Evolutionary conservation across 2,113 vertebrate genomes (phyloP), one percentile per base, ranked within the genome.

Genomic region (Eudyptes chrysolophus): DNA sequence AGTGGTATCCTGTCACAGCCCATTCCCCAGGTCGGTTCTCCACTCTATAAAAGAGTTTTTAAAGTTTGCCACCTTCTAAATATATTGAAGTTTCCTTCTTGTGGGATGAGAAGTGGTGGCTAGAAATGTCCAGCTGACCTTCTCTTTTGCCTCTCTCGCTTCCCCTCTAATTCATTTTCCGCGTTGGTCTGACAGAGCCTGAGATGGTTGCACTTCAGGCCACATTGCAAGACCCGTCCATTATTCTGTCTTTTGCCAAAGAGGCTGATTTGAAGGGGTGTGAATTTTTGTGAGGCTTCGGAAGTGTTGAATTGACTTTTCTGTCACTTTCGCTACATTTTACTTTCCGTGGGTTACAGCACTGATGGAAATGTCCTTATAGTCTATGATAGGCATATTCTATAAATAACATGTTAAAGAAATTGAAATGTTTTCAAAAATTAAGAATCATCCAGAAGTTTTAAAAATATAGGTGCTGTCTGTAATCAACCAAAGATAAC

Each of bases 271-370:
- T 84, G 92, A 97, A 95, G 82, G 78, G 62, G 78, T 48, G 34
- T 93, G 94, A 95, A 93, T 75, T 95, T 96, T 86, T 96, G 87
- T 76, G 82, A 93, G 64, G 60, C 95, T 94, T 94, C 4, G 21
- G 68, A 95, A 93, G 7, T 87, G 95, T 90, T 58, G 78, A 96
- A 96, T 70, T 84, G 96, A 96, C 95, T 97, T 81, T 94, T 95
- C 93, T 95, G 94, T 96, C 95, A 93, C 82, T 95, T 95, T 62
- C 2, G 0, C 66, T 97, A 81, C 48, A 44, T 95, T 92, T 93
- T 89, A 30, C 32, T 94, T 94, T 70, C 80, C 0, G 0, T 55
- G 38, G 52, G 74, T 84, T 94, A 81, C 69, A 91, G 70, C 68
- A 29, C 71, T 91, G 92, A 95, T 78, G 55, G 87, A 93, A 96